Percentiles rank a stretch among this genome's conserved stretches.
These are phyloP conservation scores for Onychostruthus taczanowskii DNA, from an alignment of 2,113 vertebrate species.

Conservation along the genomic window DNA sequence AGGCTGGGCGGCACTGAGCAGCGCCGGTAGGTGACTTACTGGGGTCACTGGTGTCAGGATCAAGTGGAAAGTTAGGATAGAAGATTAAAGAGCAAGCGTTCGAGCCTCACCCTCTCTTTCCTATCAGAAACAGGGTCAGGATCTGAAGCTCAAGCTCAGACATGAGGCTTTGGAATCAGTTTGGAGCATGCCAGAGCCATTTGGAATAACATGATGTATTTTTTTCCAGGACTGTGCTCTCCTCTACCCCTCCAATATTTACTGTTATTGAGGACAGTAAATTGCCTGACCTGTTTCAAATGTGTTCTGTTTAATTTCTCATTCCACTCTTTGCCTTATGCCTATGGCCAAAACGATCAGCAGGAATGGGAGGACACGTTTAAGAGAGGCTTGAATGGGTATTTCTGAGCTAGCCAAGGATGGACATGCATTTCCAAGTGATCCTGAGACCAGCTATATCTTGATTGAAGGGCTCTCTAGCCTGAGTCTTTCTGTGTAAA, in stretches of 20 bases:
- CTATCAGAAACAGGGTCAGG: conserved; percentile 39
- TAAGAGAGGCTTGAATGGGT: conserved; percentile 41
- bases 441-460: conserved; percentile 63
- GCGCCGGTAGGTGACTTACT: conserved; percentile 64
- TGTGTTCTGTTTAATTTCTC: conserved; percentile 21
- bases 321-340: conserved; percentile 26
- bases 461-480: conserved; percentile 49
- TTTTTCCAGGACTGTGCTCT: conserved; percentile 56
- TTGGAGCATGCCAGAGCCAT: conserved; percentile 36
- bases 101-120: conserved; percentile 38
- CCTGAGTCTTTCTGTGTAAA: conserved; percentile 48
- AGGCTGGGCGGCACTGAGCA: conserved; percentile 65
- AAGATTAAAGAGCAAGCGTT: conserved; percentile 46
- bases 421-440: conserved; percentile 60
- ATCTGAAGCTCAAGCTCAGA: conserved; percentile 43
- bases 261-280: conserved; percentile 43
- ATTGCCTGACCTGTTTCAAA: conserved; percentile 40
- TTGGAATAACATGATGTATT: conserved; percentile 36
- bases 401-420: conserved; percentile 55
- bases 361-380: not conserved
- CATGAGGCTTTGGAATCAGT: conserved; percentile 24
- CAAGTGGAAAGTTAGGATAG: conserved; percentile 60
- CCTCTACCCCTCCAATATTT: conserved; percentile 35
- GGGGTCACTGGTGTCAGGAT: conserved; percentile 67
- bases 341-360: conserved; percentile 18